phyloP scores from a whole-genome alignment of 2,113 vertebrate species.

The Ciconia maguari region DNA sequence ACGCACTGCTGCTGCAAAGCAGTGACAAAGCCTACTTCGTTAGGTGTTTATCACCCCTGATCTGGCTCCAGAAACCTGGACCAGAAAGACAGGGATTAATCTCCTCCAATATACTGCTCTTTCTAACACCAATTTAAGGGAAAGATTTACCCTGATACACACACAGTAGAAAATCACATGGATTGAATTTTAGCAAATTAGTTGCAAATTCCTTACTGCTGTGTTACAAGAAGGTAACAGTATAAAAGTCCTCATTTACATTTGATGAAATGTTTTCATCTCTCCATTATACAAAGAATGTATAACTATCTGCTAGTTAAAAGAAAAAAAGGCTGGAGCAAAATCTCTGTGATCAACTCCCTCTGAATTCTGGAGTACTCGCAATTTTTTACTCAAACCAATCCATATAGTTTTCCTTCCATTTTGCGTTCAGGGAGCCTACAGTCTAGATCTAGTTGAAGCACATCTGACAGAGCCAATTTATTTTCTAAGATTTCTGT shows the following conservation, averaged over 20 bases:
- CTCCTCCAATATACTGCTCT: neutral
- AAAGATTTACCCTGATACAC: neutral
- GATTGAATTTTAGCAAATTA: neutral
- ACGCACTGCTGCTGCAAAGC: neutral
- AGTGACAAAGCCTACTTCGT: rapidly evolving
- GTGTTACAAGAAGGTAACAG: neutral
- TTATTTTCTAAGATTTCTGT: neutral
- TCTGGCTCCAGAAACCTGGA: neutral
- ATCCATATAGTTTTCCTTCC: neutral
- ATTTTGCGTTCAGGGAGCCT: neutral
- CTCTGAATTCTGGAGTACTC: neutral
- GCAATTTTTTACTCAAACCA: neutral
- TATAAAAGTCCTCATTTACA: neutral
- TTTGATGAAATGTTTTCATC: neutral
- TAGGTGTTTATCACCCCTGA: neutral
- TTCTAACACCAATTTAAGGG: neutral
- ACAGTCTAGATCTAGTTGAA: neutral
- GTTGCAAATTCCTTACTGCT: neutral
- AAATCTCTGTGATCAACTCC: neutral
- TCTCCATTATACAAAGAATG: neutral
- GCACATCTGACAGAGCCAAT: neutral
- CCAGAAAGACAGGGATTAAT: neutral
- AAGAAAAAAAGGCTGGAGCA: neutral
- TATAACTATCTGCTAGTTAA: neutral
- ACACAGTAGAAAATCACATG: rapidly evolving